Conservation (phyloP, 2,888 invertebrate genomes). For the Drosophila monieri region DNA sequence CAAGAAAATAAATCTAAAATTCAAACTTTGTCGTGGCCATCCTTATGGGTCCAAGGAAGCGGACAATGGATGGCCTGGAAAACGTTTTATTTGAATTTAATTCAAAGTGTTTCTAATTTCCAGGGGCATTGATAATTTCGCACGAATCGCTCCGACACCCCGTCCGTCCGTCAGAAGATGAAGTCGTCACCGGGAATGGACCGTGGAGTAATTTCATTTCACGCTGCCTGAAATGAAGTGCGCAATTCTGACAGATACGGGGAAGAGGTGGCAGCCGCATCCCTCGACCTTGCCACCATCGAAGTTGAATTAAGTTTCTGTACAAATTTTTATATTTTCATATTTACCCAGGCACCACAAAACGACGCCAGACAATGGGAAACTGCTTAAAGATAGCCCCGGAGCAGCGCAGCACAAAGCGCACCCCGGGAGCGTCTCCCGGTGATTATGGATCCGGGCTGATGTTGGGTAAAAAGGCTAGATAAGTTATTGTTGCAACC, state of each 20-base stretch:
- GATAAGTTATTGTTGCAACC: constrained; percentile 81
- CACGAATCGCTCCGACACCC: constrained; percentile 13
- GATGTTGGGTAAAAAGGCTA: constrained; percentile 58
- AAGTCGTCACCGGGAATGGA: constrained; percentile 75
- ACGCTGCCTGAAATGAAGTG: constrained; percentile 76
- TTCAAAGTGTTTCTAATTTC: constrained; percentile 77
- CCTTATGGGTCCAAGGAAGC: background rate
- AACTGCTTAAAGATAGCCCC: constrained; percentile 61
- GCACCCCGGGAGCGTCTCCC: constrained; percentile 81
- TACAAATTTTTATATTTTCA: constrained; percentile 71
- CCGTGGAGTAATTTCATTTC: constrained; percentile 81
- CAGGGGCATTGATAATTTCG: constrained; percentile 52
- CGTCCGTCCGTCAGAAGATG: constrained; percentile 39
- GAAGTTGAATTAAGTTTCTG: constrained; percentile 55
- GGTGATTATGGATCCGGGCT: constrained; percentile 59
- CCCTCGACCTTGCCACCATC: constrained; percentile 44
- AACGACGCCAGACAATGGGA: constrained; percentile 67
- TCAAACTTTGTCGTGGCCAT: constrained; percentile 3
- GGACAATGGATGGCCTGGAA: constrained; percentile 33
- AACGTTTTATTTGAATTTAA: constrained; percentile 75
- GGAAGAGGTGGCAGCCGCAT: constrained; percentile 19
- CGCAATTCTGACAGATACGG: constrained; percentile 39
- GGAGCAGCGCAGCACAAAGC: constrained; percentile 48
- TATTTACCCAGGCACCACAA: constrained; percentile 71
- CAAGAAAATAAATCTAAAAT: constrained; percentile 17